Evolutionary conservation across 92 coral and sea anemone species (phyloP).

Genomic region (Parazoanthus swiftii): DNA sequence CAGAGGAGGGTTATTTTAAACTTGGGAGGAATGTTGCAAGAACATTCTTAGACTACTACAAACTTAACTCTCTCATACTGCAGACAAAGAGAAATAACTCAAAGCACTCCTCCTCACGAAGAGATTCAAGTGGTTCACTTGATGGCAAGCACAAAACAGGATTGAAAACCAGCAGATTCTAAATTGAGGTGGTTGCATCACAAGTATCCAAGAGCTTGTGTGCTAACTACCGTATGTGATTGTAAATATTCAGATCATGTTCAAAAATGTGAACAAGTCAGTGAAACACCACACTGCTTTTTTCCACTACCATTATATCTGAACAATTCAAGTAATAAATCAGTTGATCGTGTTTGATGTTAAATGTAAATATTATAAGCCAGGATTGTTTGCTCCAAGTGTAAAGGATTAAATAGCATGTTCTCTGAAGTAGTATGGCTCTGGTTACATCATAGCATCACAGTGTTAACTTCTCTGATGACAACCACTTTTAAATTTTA

Average conservation of each 20-base stretch:
- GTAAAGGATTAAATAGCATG: too few species aligned
- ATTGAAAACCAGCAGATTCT: neutral
- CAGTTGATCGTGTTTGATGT: too few species aligned
- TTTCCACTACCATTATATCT: too few species aligned
- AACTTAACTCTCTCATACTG: conserved; percentile 70
- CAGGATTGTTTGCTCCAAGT: too few species aligned
- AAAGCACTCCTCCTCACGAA: conserved; percentile 49
- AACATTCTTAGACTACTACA: conserved; percentile 92
- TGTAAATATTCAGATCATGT: neutral
- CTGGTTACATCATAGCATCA: too few species aligned
- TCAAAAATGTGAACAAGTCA: too few species aligned
- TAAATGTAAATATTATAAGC: too few species aligned
- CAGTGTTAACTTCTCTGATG: too few species aligned
- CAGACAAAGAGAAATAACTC: conserved; percentile 50
- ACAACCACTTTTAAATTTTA: too few species aligned
- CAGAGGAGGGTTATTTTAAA: conserved; percentile 90
- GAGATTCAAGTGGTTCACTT: conserved; percentile 48
- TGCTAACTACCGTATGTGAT: neutral
- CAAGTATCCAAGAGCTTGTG: neutral
- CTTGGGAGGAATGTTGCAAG: conserved; percentile 96
- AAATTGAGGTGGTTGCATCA: neutral
- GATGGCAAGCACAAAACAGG: conserved; percentile 40
- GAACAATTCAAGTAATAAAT: too few species aligned
- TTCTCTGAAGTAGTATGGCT: too few species aligned
- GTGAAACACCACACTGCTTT: too few species aligned